Evolutionary conservation across 1,140 invertebrate species (phyloP), one percentile per base, ranked within the genome.

Genomic region (Aphidius ervi): DNA sequence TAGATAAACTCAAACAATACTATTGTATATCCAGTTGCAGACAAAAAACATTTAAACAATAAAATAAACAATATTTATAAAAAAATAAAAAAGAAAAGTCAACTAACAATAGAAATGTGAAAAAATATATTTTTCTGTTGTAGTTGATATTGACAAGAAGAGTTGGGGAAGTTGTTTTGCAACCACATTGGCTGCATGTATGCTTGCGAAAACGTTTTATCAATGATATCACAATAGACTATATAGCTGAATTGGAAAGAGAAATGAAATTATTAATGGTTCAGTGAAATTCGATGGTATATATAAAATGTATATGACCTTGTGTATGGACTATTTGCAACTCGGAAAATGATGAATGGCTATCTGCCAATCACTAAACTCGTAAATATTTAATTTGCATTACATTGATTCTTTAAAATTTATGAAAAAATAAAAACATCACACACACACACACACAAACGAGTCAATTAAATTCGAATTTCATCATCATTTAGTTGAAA

Each of bases 331-430:
- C 64, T 52, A 68, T 64, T 67, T 48, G 60, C 64, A 68, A 66
- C 54, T 65, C 53, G 60, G 40, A 63, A 56, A 61, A 66, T 70
- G 68, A 70, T 65, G 64, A 66, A 67, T 68, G 68, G 61, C 57
- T 49, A 45, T 55, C 65, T 63, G 58, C 63, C 63, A 64, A 63
- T 68, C 68, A 66, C 58, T 58, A 31, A 45, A 46, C 53, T 39
- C 52, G 39, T 52, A 31, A 9, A 31, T 31, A 4, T 31, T 52
- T 52, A 8, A 43, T 43, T 43, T 7, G 7, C 52, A 9, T n/a
- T 6, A 39, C 40, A 54, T 42, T 47, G 31, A 58, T 6, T 31
- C 7, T 39, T 40, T 20, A 39, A 53, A 53, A 53, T 48, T 49
- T n/a, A 50, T 49, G 40, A 42, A 50, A 58, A 41, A 41, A 41